Conservation (phyloP, 1,140 invertebrate species). For the Plectrocnemia conspersa region DNA sequence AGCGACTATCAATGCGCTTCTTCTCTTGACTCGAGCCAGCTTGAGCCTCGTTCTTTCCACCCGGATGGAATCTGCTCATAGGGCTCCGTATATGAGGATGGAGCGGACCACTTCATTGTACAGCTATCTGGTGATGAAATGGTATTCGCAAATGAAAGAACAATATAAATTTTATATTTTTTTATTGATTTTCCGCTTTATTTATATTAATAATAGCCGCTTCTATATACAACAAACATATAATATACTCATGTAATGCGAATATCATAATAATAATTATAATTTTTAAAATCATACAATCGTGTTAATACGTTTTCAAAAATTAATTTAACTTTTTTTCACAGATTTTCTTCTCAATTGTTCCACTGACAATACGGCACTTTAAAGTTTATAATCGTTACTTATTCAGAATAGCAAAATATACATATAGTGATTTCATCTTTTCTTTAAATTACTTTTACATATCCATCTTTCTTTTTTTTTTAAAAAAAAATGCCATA, state of each 20-base stretch:
- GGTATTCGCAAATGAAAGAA: no score
- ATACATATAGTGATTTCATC: constrained; percentile 7
- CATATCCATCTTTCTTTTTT: background rate
- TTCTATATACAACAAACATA: constrained; percentile 34
- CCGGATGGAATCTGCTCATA: no score
- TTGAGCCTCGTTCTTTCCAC: no score
- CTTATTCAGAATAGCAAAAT: no score
- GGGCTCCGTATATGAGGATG: no score
- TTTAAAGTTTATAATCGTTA: constrained; percentile 10
- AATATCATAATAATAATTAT: constrained; percentile 5
- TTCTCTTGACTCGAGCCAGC: no score
- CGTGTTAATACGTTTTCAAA: constrained; percentile 16
- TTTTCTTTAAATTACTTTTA: constrained; percentile 8
- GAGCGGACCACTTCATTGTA: no score
- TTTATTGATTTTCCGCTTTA: constrained; percentile 30
- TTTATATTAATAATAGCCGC: constrained; percentile 30
- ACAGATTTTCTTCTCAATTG: constrained; percentile 13
- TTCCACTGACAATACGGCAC: constrained; percentile 14
- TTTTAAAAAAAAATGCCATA: constrained; percentile 27
- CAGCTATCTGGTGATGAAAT: no score
- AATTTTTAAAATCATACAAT: constrained; percentile 16
- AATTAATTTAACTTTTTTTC: constrained; percentile 10
- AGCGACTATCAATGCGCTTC: no score
- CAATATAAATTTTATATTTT: constrained; percentile 25
- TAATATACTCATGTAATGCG: constrained; percentile 26